Evolutionary conservation across 2,888 invertebrate species (phyloP), one percentile per base, ranked within the genome.

Genomic region (Mongoloraphidia duomilia): DNA sequence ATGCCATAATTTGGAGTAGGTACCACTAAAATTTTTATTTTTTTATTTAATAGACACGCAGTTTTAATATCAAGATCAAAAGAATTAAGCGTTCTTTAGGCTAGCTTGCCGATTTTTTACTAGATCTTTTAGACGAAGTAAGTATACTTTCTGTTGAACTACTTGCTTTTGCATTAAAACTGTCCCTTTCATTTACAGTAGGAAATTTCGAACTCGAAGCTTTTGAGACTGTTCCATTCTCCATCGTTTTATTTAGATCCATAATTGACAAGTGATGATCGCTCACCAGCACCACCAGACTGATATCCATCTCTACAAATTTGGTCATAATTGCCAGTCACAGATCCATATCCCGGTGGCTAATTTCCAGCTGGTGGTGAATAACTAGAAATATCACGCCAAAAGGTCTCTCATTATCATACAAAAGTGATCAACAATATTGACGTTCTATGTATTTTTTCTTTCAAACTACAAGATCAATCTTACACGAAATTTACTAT

Each of bases 251-350:
- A 54, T 40, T 42, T 26, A 39, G 64, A 64, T 14, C 64, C 63
- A 43, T 65, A 65, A 51, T 67, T 63, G 5, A 69, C 65, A 10
- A 71, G 58, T 1, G 69, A 71, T 3, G 71, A 71, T 53, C 65
- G 68, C 58, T 71, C 71, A 12, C 68, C 66, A 2, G 67, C 71
- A 12, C 68, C 65, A 2, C 67, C 65, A 2, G 68, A 67, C 52
- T 67, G 66, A 49, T 64, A 66, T 52, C 64, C 67, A 35, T 66
- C 66, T 33, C 68, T 67, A 17, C 63, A 59, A n/a, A 67, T 64
- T 58, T 67, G 64, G 4, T 66, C 67, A 33, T 56, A 38, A 35
- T 50, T 53, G 44, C 48, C 51, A 13, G 48, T 49, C 10, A 48
- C 50, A 44, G 34, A 37, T 44, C 34, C 47, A 46, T 42, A 49